phyloP scores from a whole-genome alignment of 2,888 invertebrate genomes.

The Eupithecia insigniata region DNA sequence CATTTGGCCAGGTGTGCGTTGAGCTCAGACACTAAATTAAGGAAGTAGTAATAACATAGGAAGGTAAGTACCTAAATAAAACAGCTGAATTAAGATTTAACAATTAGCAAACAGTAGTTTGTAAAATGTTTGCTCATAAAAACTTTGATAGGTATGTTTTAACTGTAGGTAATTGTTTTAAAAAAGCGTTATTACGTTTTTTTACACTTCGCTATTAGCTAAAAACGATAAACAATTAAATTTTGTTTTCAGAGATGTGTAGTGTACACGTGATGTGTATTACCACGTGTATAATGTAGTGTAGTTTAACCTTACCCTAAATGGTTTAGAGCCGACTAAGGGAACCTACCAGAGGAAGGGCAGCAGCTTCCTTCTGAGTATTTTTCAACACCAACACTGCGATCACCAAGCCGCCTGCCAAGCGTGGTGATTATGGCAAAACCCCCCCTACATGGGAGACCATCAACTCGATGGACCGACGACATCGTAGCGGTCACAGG shows the following conservation, averaged over 20 bases:
- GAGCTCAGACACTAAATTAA: neutral
- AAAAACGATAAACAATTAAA: conserved; percentile 60
- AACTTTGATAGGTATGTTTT: conserved; percentile 49
- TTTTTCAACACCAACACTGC: no score
- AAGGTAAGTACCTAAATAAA: neutral
- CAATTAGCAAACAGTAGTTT: neutral
- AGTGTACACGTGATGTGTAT: no score
- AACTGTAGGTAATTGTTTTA: conserved; percentile 54
- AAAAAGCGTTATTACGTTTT: conserved; percentile 57
- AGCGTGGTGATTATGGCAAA: no score
- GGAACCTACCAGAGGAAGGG: no score
- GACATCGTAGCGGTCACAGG: no score
- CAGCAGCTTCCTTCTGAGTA: no score
- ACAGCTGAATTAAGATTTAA: neutral
- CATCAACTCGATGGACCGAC: no score
- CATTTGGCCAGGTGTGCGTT: neutral
- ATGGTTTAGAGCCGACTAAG: no score
- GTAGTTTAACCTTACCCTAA: no score
- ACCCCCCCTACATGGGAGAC: no score
- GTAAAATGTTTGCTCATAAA: conserved; percentile 37
- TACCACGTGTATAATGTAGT: no score
- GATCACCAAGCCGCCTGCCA: no score
- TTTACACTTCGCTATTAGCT: conserved; percentile 58
- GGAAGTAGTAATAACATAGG: neutral
- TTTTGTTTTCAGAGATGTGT: neutral